Evolutionary conservation across 2,888 invertebrate genomes (phyloP).

Genomic region (Omphaloscelis lunosa): DNA sequence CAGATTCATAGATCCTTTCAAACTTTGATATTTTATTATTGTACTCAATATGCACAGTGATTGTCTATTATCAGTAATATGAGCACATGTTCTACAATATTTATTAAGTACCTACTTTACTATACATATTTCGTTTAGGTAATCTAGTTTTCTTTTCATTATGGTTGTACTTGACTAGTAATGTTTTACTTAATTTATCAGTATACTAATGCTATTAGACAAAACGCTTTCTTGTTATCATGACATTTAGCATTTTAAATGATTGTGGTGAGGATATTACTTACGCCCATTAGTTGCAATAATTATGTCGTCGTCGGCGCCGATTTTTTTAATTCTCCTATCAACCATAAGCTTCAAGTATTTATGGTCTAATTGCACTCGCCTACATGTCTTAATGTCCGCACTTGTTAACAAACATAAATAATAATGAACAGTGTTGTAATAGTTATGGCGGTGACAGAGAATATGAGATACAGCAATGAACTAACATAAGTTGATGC

Average conservation of each 20-base stretch:
- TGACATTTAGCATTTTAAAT: slow-evolving; percentile 1
- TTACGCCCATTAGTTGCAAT: no score
- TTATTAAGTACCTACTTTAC: not conserved
- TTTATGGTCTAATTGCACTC: not conserved
- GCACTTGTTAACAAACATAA: not conserved
- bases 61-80: slow-evolving; percentile 10
- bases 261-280: no score
- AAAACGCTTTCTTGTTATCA: slow-evolving; percentile 15
- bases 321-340: no score
- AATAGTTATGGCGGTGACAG: not conserved
- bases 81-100: slow-evolving; percentile 6
- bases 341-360: no score
- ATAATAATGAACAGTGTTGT: not conserved
- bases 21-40: slow-evolving; percentile 13
- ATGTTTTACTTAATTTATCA: slow-evolving; percentile 14
- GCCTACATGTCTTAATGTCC: not conserved
- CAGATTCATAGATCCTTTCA: not conserved
- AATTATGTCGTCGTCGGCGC: no score
- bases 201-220: not conserved
- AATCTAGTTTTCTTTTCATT: slow-evolving; percentile 20
- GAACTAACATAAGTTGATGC: not conserved
- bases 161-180: not conserved
- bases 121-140: not conserved
- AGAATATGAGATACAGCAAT: slow-evolving; percentile 9
- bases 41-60: slow-evolving; percentile 11